Base-by-base conservation (phyloP, 2,113 vertebrate species). In the Uropsilus gracilis region DNA sequence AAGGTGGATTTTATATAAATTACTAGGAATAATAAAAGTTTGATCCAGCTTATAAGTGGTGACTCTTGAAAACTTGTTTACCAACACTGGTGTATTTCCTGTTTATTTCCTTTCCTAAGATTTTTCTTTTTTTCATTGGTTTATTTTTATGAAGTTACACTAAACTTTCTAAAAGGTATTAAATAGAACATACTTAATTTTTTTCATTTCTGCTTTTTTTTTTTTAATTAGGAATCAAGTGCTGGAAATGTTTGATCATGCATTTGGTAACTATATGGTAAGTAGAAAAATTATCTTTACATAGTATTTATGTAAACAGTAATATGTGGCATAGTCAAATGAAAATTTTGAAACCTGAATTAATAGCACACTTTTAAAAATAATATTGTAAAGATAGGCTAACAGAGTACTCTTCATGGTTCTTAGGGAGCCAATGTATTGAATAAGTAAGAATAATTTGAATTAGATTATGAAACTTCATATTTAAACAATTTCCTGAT, bases 221-320 rank as follows among this genome's bases (percentile, higher is more conserved):
- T 93, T 95, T 86, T 81, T 88, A 91, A 57, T 95, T 98, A 99
- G 99, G 98, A 98, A 98, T 98, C 99, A 99, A 99, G 99, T 99
- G 94, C 98, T 99, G 94, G 99, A 99, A 98, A 99, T 99, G 99
- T 99, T 99, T 98, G 99, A 99, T 98, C 99, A 99, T 95, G 99
- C 99, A 50, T 99, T 99, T 97, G 99, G 99, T 97, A 99, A 99
- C 98, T 99, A 99, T 83, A 99, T 99, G 99, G 99, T 99, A 98
- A 99, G 99, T 97, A 89, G 85, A 68, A 94, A 81, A 46, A 32
- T 69, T 37, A 16, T 66, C 42, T 96, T 68, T 26, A 34, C 32
- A 13, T 37, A 37, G 14, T 0, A 1, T 68, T 61, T 72, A 68
- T 77, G 63, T 88, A 46, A 91, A n/a, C 48, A 34, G 48, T 86